Evolutionary conservation across 64 coral and sea anemone genomes (phyloP).

Genomic region (Porites australiensis): DNA sequence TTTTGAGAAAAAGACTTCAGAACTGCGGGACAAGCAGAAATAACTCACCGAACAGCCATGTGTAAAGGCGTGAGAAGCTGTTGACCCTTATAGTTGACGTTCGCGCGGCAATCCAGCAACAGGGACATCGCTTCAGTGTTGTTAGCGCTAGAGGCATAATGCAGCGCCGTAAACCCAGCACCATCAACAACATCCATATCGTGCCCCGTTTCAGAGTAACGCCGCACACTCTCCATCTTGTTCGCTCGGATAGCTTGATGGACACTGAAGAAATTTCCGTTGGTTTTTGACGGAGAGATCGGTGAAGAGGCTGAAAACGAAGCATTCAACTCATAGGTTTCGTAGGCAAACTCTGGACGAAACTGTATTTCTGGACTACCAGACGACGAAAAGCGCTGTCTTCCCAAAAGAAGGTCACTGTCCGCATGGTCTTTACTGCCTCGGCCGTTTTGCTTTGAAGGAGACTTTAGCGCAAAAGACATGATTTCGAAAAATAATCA

Average conservation of each 20-base stretch:
- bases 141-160: background rate
- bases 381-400: background rate
- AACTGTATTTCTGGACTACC: slow-evolving; percentile 22
- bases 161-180: background rate
- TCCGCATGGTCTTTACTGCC: background rate
- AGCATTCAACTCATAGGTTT: background rate
- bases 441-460: background rate
- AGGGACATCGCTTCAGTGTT: background rate
- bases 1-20: no score
- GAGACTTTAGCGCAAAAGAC: background rate
- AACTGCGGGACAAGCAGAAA: no score
- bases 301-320: background rate
- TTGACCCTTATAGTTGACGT: background rate
- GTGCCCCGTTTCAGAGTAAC: slow-evolving; percentile 9
- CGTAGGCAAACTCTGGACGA: background rate
- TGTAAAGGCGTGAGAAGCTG: slow-evolving; percentile 13
- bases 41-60: slow-evolving; percentile 32
- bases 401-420: background rate
- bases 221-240: background rate
- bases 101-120: background rate
- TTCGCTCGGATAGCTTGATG: slow-evolving; percentile 27
- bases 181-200: background rate
- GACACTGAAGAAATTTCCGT: background rate
- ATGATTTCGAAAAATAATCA: background rate
- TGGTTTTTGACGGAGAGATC: background rate